A percentile compares a stretch with the other conserved stretches of the same genome.
Conservation (phyloP, 2,113 vertebrate species). For the Seriola rivoliana region DNA sequence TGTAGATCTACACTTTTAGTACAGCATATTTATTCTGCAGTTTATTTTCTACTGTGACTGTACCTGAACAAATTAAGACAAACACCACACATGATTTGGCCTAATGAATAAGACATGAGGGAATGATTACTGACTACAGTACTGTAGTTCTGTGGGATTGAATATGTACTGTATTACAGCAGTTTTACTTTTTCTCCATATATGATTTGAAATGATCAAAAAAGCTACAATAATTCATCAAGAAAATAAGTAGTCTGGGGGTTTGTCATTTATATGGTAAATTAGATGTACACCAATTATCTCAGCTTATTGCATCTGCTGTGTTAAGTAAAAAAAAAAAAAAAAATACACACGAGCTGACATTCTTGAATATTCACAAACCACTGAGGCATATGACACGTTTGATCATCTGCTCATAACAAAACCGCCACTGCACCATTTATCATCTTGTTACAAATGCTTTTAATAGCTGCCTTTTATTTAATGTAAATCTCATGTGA, state of each 20-base stretch:
- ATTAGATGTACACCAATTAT: conserved; percentile 79
- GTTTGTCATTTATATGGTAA: conserved; percentile 74
- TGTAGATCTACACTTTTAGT: neutral
- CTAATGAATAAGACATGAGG: conserved; percentile 13
- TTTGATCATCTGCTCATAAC: conserved; percentile 81
- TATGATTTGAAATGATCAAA: conserved; percentile 26
- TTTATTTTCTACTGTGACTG: neutral
- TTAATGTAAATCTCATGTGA: conserved; percentile 65
- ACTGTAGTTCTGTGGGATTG: neutral
- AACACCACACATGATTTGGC: conserved; percentile 19
- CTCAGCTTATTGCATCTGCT: conserved; percentile 73
- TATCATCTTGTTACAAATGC: conserved; percentile 78
- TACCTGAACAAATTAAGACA: conserved; percentile 41
- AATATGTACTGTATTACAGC: conserved; percentile 14
- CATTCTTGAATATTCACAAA: conserved; percentile 80
- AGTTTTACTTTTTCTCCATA: conserved; percentile 1
- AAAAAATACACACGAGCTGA: conserved; percentile 40
- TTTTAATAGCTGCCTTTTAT: conserved; percentile 72
- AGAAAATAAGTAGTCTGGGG: conserved; percentile 60
- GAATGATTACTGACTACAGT: neutral
- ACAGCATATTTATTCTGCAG: neutral
- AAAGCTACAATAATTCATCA: conserved; percentile 46
- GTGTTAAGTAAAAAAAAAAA: conserved; percentile 48
- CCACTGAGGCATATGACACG: conserved; percentile 77
- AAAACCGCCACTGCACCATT: conserved; percentile 72